Base-by-base conservation (phyloP, 2,888 invertebrate genomes). In the Hesperia comma region DNA sequence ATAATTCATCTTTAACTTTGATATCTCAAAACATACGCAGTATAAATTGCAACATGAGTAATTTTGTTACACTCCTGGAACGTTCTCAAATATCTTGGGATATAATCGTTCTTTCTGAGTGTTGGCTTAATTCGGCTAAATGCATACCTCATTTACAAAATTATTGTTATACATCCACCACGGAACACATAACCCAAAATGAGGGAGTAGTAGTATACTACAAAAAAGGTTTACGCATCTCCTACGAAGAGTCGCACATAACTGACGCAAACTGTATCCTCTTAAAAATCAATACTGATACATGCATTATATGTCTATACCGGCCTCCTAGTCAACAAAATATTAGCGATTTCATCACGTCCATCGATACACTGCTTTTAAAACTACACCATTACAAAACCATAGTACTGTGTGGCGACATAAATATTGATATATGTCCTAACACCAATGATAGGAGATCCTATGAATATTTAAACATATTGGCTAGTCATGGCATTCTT, bases 121-220 rank as follows among this genome's bases (percentile, higher is more conserved):
- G 74, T 21, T 77, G 75, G 75, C 63, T 76, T 0, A 46, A 49
- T 0, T 58, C 68, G 6, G 3, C 68, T n/a, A 61, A 68, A 6
- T 4, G 17, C 15, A 71, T 78, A 17, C 73, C 74, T 0, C 15
- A 6, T 2, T 26, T 78, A 0, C 43, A 68, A 0, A 41, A 6
- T 6, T 40, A 40, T 40, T 10, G 12, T 12, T 12, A 56, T 19
- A 43, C 37, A 1, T 37, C 19, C 12, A 70, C 73, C 0, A 67
- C 70, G 0, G n/a, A 12, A 8, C 68, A 74, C 41, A 60, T 15
- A 1, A 68, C 71, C 0, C 75, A 75, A 58, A 75, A 74, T 15
- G 73, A 77, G 57, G 75, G 74, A 0, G 74, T 75, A 0, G 71
- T 75, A 0, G 61, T 74, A 0, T 75, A 72, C 19, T 71, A 61